Evolutionary conservation across 2,797 vertebrate species (phyloP).

Genomic region (Crax fasciolata): DNA sequence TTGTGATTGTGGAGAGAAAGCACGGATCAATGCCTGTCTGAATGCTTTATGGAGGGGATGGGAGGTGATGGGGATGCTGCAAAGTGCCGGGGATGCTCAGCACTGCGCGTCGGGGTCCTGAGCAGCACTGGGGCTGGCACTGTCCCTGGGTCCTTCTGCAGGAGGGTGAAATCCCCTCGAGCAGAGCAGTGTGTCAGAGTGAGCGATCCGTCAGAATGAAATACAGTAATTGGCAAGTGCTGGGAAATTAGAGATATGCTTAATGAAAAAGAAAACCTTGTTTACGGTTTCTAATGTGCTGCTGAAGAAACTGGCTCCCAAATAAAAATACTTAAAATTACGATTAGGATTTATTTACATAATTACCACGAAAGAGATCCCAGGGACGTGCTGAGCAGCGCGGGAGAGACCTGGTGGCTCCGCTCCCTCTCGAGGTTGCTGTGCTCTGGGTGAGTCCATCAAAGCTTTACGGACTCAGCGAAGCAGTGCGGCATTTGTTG

Average conservation of each 20-base stretch:
- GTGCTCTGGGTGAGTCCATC: slow-evolving; percentile 1
- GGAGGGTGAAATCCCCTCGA: not conserved
- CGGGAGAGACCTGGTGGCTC: not conserved
- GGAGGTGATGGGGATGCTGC: not conserved
- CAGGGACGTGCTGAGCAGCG: slow-evolving; percentile 12
- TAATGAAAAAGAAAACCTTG: slow-evolving; percentile 53
- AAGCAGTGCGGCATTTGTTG: not conserved
- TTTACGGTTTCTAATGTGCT: slow-evolving; percentile 39
- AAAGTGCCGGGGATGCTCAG: not conserved
- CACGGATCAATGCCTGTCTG: not conserved
- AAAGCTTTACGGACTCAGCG: not conserved
- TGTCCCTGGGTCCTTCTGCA: rapidly evolving
- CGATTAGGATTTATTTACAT: slow-evolving; percentile 70
- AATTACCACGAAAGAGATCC: slow-evolving; percentile 46
- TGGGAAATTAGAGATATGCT: slow-evolving; percentile 48
- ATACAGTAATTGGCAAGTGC: slow-evolving; percentile 26
- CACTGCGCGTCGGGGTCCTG: not conserved
- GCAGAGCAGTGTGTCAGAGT: not conserved
- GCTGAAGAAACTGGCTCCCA: slow-evolving; percentile 57
- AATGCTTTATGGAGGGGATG: not conserved
- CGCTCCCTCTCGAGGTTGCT: not conserved
- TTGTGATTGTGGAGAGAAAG: not conserved
- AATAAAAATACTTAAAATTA: slow-evolving; percentile 70
- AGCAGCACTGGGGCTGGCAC: not conserved
- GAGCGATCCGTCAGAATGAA: not conserved